Percentiles rank a stretch among this genome's conserved stretches.
phyloP scores from a whole-genome alignment of 2,888 invertebrate species.

The Patella depressa region DNA sequence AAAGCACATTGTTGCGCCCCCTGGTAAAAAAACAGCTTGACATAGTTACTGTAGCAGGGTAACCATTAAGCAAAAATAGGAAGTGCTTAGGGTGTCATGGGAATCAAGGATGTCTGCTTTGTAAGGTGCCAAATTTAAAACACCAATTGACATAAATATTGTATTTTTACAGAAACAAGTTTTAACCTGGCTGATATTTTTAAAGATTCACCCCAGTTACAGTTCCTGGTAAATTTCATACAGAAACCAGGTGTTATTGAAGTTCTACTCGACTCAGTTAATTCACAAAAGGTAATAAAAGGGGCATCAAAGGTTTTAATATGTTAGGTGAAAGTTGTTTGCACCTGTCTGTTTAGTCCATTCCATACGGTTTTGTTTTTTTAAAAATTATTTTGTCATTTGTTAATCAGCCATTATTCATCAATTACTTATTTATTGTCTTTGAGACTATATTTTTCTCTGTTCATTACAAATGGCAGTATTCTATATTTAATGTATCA shows the following conservation, averaged over 20 bases:
- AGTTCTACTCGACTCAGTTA: slow-evolving; percentile 42
- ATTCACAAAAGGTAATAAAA: slow-evolving; percentile 42
- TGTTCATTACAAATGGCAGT: too few species aligned
- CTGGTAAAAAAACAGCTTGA: too few species aligned
- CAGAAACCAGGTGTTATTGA: slow-evolving; percentile 49
- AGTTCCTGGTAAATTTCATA: slow-evolving; percentile 40
- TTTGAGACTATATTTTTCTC: too few species aligned
- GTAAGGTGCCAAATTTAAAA: too few species aligned
- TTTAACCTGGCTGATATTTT: slow-evolving; percentile 45
- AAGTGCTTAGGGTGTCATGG: too few species aligned
- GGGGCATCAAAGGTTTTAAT: background rate
- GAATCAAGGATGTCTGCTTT: too few species aligned
- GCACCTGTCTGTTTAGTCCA: background rate
- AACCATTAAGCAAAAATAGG: too few species aligned
- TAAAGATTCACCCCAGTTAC: slow-evolving; percentile 40
- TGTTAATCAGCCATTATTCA: slow-evolving; percentile 30
- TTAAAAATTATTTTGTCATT: slow-evolving; percentile 13
- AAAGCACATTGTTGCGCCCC: too few species aligned
- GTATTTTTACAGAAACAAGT: slow-evolving; percentile 37
- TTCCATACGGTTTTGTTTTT: background rate
- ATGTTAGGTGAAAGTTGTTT: background rate
- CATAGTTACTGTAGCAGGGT: too few species aligned
- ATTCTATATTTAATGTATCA: too few species aligned
- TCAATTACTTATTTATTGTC: background rate
- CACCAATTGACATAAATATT: background rate